Evolutionary conservation across 2,113 vertebrate species (phyloP).

Genomic region (Sigmodon hispidus): DNA sequence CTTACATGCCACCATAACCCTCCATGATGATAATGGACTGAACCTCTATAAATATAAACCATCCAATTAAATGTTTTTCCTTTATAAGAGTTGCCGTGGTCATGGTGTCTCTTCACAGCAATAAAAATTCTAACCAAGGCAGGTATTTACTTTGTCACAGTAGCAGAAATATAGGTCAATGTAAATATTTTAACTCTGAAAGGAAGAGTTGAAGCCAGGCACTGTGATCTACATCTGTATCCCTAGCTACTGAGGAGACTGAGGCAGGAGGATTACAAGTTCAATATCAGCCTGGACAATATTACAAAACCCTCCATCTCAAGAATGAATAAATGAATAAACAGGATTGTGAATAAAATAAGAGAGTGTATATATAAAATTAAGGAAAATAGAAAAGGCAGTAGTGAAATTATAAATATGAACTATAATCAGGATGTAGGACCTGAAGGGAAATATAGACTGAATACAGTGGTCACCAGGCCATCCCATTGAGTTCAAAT

Average conservation of each 20-base stretch:
- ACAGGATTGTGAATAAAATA: neutral
- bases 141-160: neutral
- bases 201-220: neutral
- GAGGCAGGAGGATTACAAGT: neutral
- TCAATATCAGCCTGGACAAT: neutral
- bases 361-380: neutral
- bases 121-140: neutral
- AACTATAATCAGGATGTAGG: neutral
- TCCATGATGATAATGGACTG: neutral
- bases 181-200: neutral
- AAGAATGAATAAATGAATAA: neutral
- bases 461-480: fast-evolving
- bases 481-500: neutral
- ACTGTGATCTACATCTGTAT: neutral
- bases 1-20: neutral
- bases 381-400: neutral
- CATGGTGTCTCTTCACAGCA: neutral
- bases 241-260: neutral
- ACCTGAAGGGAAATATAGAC: neutral
- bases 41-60: neutral
- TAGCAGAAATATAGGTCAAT: neutral
- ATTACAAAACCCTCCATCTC: neutral
- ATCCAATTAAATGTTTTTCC: neutral
- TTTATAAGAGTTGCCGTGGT: neutral
- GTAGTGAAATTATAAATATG: neutral